A percentile compares a stretch with the other conserved stretches of the same genome.
Evolutionary conservation across 2,797 vertebrate genomes (phyloP).

Genomic region (Liparis tanakae): DNA sequence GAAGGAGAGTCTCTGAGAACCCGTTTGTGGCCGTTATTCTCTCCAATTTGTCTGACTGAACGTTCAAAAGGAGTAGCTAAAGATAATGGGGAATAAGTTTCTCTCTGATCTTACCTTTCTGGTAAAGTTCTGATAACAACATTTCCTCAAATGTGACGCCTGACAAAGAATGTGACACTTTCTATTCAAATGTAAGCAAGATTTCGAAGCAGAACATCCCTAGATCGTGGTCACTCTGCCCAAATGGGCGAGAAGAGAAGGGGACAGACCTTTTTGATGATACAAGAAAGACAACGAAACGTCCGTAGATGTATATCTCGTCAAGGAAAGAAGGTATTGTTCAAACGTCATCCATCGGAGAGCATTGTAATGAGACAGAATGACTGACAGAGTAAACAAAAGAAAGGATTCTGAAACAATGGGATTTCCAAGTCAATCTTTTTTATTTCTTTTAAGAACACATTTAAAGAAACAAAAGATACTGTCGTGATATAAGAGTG

Average conservation of each 20-base stretch:
- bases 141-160: neutral
- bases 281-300: slow-evolving; percentile 9
- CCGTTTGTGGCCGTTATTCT: neutral
- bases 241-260: neutral
- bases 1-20: neutral
- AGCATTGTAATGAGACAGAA: neutral
- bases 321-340: slow-evolving; percentile 2
- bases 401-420: slow-evolving; percentile 4
- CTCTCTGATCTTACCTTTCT: slow-evolving; percentile 15
- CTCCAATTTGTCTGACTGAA: slow-evolving; percentile 19
- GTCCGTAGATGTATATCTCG: slow-evolving; percentile 2
- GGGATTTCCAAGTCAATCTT: slow-evolving; percentile 10
- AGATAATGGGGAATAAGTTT: slow-evolving; percentile 10
- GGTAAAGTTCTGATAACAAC: slow-evolving; percentile 1
- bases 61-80: slow-evolving; percentile 3
- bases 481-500: neutral
- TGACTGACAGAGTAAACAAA: slow-evolving; percentile 4
- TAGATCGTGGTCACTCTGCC: neutral
- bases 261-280: neutral
- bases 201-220: slow-evolving; percentile 19
- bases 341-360: slow-evolving; percentile 3
- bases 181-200: slow-evolving; percentile 2
- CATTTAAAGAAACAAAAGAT: neutral
- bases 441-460: neutral
- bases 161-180: neutral